Conservation (phyloP, 1,140 invertebrate genomes). For the Drosophila miranda region DNA sequence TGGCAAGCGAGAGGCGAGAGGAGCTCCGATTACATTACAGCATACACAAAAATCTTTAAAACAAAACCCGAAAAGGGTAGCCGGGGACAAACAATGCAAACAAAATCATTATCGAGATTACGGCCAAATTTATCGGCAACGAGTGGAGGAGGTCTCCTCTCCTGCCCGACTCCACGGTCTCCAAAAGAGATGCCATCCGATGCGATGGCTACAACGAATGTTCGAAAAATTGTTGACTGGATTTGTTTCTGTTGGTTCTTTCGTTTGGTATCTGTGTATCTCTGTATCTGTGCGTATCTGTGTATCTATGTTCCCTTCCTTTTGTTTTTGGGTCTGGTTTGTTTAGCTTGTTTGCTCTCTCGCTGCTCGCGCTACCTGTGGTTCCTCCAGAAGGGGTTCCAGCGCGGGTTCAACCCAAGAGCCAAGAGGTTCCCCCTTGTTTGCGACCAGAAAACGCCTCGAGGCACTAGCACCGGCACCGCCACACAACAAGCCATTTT, state of each 20-base stretch:
- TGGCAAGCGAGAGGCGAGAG: background rate
- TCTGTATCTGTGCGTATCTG: background rate
- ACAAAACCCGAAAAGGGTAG: slow-evolving; percentile 16
- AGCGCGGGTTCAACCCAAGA: slow-evolving; percentile 7
- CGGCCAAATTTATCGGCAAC: slow-evolving; percentile 36
- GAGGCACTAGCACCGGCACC: slow-evolving; percentile 35
- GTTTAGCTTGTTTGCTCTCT: slow-evolving; percentile 32
- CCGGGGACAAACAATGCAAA: slow-evolving; percentile 41
- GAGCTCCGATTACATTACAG: slow-evolving; percentile 33
- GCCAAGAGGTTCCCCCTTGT: slow-evolving; percentile 20
- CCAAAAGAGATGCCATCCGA: slow-evolving; percentile 4
- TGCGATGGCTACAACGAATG: slow-evolving; percentile 13
- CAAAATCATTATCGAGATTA: slow-evolving; percentile 66
- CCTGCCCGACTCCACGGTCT: slow-evolving; percentile 1
- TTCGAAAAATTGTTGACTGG: slow-evolving; percentile 1
- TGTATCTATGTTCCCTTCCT: background rate
- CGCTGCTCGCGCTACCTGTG: slow-evolving; percentile 36
- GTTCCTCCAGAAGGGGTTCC: slow-evolving; percentile 26
- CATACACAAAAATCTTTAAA: slow-evolving; percentile 20
- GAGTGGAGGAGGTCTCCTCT: no score
- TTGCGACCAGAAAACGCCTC: slow-evolving; percentile 45
- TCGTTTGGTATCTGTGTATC: slow-evolving; percentile 1
- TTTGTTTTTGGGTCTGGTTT: background rate
- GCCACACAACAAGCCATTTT: slow-evolving; percentile 52
- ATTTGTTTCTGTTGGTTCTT: slow-evolving; percentile 10